Evolutionary conservation across 2,888 invertebrate genomes (phyloP).

Genomic region (Plebejus anna): DNA sequence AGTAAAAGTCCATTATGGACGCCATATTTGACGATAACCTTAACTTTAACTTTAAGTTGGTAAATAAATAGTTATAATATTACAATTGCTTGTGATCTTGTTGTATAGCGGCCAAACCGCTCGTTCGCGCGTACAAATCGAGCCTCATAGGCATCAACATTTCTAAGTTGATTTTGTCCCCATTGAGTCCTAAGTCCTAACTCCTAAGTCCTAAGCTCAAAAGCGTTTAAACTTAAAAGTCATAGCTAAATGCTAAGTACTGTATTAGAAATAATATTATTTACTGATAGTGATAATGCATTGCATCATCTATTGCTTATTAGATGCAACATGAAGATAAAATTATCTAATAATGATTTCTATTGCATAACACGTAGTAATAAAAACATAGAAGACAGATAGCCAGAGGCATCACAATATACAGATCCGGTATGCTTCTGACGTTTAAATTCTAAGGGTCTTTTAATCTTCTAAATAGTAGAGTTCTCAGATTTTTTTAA

Average conservation of each 20-base stretch:
- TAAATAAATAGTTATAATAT: no score
- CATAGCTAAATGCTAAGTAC: not conserved
- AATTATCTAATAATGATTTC: not conserved
- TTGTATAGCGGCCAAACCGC: no score
- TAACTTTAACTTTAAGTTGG: no score
- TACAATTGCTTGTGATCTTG: no score
- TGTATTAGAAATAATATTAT: not conserved
- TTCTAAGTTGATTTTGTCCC: not conserved
- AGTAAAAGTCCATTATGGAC: no score
- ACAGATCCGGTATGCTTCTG: not conserved
- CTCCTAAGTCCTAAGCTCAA: no score
- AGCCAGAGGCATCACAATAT: not conserved
- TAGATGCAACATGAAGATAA: constrained; percentile 9
- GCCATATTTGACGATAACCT: no score
- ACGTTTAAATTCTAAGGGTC: not conserved
- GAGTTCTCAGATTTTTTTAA: not conserved
- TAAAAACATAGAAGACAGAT: not conserved
- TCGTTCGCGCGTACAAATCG: no score
- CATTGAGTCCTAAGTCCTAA: not conserved
- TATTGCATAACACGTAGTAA: not conserved
- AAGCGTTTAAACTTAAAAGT: no score
- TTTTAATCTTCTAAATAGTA: not conserved
- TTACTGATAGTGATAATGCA: not conserved
- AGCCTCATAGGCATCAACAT: not conserved
- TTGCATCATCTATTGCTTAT: constrained; percentile 11